These are phyloP conservation scores for Toxostoma redivivum DNA, from an alignment of 2,113 vertebrate species.

Conservation along the genomic window DNA sequence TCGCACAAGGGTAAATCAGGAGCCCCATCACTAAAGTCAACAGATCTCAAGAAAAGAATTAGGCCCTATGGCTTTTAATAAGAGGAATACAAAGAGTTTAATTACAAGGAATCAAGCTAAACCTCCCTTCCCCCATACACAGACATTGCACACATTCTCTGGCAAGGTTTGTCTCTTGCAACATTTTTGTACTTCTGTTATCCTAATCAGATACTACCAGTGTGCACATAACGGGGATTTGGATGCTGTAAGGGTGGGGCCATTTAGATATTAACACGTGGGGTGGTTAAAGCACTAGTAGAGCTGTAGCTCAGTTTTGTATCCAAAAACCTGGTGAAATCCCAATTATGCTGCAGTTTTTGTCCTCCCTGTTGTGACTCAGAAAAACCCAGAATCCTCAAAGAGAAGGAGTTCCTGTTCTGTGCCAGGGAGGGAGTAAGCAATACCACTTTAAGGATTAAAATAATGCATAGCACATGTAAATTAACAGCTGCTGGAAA, in stretches of 20 bases:
- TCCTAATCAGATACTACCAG: not conserved
- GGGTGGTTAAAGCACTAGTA: not conserved
- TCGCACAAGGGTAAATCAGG: not conserved
- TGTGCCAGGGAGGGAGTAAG: not conserved
- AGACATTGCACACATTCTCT: not conserved
- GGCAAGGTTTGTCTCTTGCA: not conserved
- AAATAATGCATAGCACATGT: not conserved
- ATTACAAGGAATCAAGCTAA: slow-evolving; percentile 14
- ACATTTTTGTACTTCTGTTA: not conserved
- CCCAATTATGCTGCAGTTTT: not conserved
- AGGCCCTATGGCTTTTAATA: slow-evolving; percentile 43
- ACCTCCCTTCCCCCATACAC: not conserved
- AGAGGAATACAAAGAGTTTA: slow-evolving; percentile 10
- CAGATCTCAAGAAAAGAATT: slow-evolving; percentile 55
- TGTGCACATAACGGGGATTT: not conserved
- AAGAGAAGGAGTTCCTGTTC: not conserved
- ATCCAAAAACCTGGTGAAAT: not conserved
- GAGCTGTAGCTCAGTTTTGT: not conserved
- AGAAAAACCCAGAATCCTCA: not conserved
- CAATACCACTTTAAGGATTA: not conserved
- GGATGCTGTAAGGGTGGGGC: not conserved
- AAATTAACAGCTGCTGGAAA: not conserved
- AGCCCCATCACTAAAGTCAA: slow-evolving; percentile 21
- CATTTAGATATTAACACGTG: not conserved
- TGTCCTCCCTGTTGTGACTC: not conserved